Percentiles rank a stretch among this genome's conserved stretches.
These are phyloP conservation scores for Anastatus disparis DNA, from an alignment of 1,140 invertebrate genomes.

Conservation along the genomic window DNA sequence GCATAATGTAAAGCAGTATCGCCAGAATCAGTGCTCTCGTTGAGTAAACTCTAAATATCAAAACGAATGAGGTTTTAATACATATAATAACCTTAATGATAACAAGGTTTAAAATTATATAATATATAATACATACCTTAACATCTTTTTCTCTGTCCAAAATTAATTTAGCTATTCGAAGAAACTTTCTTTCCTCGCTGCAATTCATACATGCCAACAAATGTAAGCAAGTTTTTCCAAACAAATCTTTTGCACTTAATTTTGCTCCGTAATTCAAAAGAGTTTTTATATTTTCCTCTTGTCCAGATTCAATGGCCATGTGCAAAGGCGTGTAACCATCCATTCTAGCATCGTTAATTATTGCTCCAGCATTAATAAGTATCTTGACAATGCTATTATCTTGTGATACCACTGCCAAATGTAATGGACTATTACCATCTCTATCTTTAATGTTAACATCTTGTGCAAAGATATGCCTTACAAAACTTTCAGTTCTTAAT, in stretches of 20 bases:
- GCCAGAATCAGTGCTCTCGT: constrained; percentile 9
- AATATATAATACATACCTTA: background rate
- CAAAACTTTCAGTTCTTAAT: too few species aligned
- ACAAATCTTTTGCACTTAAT: background rate
- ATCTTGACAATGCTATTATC: background rate
- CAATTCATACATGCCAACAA: background rate
- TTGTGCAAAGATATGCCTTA: too few species aligned
- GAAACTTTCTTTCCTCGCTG: background rate
- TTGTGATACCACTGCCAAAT: background rate
- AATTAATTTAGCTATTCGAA: constrained; percentile 3
- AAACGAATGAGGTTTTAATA: too few species aligned
- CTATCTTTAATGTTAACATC: background rate
- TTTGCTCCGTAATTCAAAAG: constrained; percentile 11
- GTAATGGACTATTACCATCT: background rate
- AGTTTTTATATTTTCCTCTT: constrained; percentile 8
- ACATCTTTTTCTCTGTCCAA: background rate
- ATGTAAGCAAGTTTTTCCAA: constrained; percentile 13
- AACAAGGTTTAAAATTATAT: background rate
- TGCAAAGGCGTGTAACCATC: background rate
- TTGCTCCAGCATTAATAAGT: background rate
- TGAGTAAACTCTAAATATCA: background rate
- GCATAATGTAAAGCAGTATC: constrained; percentile 10
- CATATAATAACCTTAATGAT: background rate
- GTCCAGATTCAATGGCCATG: constrained; percentile 3
- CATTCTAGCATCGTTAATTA: background rate